These are phyloP conservation scores for Anoplius nigerrimus DNA, from an alignment of 2,888 invertebrate species.

Conservation along the genomic window DNA sequence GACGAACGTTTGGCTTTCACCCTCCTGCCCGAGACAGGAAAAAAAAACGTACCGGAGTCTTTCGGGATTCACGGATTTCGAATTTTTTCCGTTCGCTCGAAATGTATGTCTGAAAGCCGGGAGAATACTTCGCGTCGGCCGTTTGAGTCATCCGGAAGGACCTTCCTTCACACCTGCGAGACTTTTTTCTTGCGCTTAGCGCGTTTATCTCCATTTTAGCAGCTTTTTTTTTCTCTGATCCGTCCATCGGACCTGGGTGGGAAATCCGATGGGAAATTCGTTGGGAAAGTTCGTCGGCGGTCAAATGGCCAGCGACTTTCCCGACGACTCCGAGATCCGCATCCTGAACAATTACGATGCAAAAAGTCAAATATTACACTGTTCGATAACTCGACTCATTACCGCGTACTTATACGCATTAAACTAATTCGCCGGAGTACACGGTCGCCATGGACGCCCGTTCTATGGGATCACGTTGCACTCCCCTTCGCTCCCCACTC, in stretches of 20 bases:
- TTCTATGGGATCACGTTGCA: no score
- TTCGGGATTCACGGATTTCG: slow-evolving; percentile 56
- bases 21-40: slow-evolving; percentile 15
- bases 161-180: slow-evolving; percentile 50
- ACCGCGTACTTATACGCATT: no score
- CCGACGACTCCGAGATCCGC: no score
- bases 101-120: neutral
- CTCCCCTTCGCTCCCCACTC: no score
- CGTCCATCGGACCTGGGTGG: neutral
- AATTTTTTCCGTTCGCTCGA: slow-evolving; percentile 40
- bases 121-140: neutral
- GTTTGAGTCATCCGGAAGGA: slow-evolving; percentile 7
- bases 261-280: slow-evolving; percentile 25
- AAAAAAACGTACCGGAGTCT: neutral
- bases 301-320: slow-evolving; percentile 55
- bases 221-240: neutral
- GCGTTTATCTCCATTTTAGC: slow-evolving; percentile 48
- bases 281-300: slow-evolving; percentile 54
- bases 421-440: no score
- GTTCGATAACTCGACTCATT: no score
- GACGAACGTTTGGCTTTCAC: slow-evolving; percentile 5
- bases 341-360: no score
- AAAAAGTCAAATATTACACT: no score
- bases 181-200: slow-evolving; percentile 46
- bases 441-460: no score